phyloP scores from a whole-genome alignment of 2,888 invertebrate genomes.

The Nasonia oneida region DNA sequence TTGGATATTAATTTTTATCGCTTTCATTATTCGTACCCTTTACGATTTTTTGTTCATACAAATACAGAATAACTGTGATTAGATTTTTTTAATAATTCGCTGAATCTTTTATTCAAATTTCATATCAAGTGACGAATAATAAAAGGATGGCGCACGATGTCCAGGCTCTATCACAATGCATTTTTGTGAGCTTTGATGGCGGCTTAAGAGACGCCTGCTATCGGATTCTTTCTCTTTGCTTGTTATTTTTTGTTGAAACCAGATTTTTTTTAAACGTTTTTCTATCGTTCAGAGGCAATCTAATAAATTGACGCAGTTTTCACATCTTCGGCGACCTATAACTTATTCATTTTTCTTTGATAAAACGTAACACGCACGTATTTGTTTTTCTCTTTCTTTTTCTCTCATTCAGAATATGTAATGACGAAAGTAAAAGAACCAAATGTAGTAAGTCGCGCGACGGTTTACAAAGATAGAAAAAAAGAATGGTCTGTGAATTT shows the following conservation, averaged over 20 bases:
- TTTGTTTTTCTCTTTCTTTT: conserved; percentile 43
- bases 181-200: conserved; percentile 74
- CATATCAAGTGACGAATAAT: conserved; percentile 57
- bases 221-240: conserved; percentile 52
- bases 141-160: conserved; percentile 68
- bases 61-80: neutral
- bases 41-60: neutral
- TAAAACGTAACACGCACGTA: conserved; percentile 49
- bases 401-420: conserved; percentile 34
- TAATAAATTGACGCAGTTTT: conserved; percentile 59
- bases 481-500: conserved; percentile 71
- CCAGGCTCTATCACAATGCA: conserved; percentile 79
- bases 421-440: conserved; percentile 56
- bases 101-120: conserved; percentile 41
- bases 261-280: conserved; percentile 52
- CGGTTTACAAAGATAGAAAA: conserved; percentile 66
- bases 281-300: conserved; percentile 55
- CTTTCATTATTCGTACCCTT: conserved; percentile 51
- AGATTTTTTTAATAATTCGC: conserved; percentile 3
- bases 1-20: conserved; percentile 50
- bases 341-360: conserved; percentile 45
- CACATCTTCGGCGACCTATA: conserved; percentile 49
- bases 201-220: conserved; percentile 68
- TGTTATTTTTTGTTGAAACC: conserved; percentile 49
- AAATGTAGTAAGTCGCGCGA: conserved; percentile 68